These are phyloP conservation scores for Macrophya alboannulata DNA, from an alignment of 2,888 invertebrate species.

Conservation along the genomic window DNA sequence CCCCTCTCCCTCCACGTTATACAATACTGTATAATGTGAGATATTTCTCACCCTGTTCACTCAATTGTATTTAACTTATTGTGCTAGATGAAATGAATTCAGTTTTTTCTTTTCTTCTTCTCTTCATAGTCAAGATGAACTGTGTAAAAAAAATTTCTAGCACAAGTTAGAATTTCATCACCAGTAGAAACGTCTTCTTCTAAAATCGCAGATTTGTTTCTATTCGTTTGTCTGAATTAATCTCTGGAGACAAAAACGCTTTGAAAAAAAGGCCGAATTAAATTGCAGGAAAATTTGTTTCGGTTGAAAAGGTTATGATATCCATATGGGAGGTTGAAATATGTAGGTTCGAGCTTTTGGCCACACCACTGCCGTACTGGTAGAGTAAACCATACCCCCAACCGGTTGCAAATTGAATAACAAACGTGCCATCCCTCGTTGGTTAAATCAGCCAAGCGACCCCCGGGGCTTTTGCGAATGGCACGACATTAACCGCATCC, in stretches of 20 bases:
- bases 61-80: background rate
- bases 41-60: constrained; percentile 20
- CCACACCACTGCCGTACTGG: constrained; percentile 60
- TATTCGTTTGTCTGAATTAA: too few species aligned
- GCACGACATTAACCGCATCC: constrained; percentile 76
- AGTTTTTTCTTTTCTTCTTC: background rate
- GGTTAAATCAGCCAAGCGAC: constrained; percentile 76
- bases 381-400: constrained; percentile 40
- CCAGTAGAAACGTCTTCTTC: too few species aligned
- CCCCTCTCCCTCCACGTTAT: background rate
- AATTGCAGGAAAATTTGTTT: background rate
- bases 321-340: background rate
- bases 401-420: constrained; percentile 77
- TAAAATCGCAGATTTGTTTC: too few species aligned
- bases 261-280: background rate
- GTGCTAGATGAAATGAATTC: background rate
- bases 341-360: background rate
- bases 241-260: background rate
- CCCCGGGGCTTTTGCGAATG: constrained; percentile 70
- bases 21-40: background rate
- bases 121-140: too few species aligned
- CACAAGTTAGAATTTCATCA: too few species aligned
- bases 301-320: background rate
- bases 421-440: constrained; percentile 76
- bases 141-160: too few species aligned